Evolutionary conservation across 2,797 vertebrate species (phyloP).

Genomic region (Lagorchestes hirsutus): DNA sequence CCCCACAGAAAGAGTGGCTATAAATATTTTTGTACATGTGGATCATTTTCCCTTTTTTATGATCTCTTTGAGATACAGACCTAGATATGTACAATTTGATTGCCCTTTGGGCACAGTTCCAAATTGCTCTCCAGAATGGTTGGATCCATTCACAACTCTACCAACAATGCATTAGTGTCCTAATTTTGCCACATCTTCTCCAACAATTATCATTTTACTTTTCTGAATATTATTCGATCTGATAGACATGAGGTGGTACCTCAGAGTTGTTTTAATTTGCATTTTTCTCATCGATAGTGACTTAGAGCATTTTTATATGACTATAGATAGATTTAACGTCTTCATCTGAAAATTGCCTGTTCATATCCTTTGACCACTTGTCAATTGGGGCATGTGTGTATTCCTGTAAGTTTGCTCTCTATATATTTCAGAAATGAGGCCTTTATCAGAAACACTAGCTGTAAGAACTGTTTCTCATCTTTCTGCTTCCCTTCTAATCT

Average conservation of each 20-base stretch:
- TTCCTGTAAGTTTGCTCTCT: background rate
- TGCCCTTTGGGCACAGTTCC: background rate
- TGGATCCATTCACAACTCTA: background rate
- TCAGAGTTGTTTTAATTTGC: background rate
- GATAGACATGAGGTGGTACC: background rate
- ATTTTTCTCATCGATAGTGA: background rate
- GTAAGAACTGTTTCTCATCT: no score
- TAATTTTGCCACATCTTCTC: no score
- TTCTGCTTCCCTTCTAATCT: no score
- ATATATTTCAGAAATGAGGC: no score
- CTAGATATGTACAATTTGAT: background rate
- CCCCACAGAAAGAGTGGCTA: background rate
- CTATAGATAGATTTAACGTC: background rate
- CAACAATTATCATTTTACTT: no score
- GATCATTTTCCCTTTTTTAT: background rate
- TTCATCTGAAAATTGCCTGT: background rate
- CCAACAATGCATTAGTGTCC: background rate
- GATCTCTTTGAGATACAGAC: background rate
- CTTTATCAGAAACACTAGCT: no score
- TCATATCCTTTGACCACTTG: background rate
- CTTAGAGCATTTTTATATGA: background rate
- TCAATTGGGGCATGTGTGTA: background rate
- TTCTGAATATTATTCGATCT: background rate
- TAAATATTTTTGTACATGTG: background rate
- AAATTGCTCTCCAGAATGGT: background rate